phyloP scores from a whole-genome alignment of 2,113 vertebrate genomes.

The Melozone crissalis region DNA sequence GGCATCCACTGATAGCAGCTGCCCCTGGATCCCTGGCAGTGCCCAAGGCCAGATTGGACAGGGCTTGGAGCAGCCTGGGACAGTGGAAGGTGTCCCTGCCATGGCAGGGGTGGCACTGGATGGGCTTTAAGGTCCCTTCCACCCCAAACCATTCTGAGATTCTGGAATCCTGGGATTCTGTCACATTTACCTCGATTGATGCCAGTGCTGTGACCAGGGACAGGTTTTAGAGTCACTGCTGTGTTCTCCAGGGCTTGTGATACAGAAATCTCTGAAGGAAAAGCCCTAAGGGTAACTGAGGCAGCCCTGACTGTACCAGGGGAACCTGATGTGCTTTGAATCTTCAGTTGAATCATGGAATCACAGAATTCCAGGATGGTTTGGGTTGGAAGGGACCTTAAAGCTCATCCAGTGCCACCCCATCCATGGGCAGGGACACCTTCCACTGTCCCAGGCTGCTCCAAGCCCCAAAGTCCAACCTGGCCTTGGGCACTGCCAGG shows the following conservation, averaged over 20 bases:
- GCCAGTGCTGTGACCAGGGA: not conserved
- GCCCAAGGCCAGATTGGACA: too few relatives aligned
- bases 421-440: not conserved
- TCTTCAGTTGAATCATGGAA: not conserved
- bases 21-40: too few relatives aligned
- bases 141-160: not conserved
- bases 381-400: not conserved
- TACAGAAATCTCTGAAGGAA: not conserved
- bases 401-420: fast-evolving
- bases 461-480: not conserved
- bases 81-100: not conserved
- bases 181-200: not conserved
- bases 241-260: not conserved
- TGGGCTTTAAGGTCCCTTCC: not conserved
- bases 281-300: not conserved
- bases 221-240: not conserved
- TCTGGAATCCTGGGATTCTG: not conserved
- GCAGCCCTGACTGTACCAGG: not conserved
- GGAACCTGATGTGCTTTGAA: not conserved
- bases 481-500: fast-evolving
- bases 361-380: not conserved
- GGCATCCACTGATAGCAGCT: too few relatives aligned
- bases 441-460: not conserved
- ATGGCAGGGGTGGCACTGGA: not conserved
- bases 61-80: not conserved